These are phyloP conservation scores for Orestias chungarensis DNA, from an alignment of 2,797 vertebrate genomes.

Conservation along the genomic window DNA sequence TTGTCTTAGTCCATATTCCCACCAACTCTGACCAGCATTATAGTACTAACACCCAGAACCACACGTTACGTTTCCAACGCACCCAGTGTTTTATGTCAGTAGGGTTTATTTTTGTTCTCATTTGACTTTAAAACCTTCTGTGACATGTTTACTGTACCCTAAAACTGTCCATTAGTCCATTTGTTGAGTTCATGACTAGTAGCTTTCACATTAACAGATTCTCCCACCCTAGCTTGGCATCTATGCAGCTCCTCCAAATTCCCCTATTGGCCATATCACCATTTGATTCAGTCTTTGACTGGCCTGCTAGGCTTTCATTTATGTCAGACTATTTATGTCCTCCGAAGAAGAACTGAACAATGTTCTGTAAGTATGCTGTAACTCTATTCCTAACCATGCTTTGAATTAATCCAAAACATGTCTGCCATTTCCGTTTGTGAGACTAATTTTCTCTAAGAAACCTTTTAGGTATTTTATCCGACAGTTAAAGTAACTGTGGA, in stretches of 20 bases:
- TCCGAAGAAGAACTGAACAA: neutral
- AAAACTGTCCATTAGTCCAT: neutral
- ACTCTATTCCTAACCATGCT: neutral
- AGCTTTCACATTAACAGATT: neutral
- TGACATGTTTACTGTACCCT: too few species aligned
- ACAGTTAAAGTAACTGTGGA: neutral
- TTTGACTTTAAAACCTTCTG: too few species aligned
- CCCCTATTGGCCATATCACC: neutral
- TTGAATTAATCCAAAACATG: neutral
- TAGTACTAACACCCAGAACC: too few species aligned
- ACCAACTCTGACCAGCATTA: too few species aligned
- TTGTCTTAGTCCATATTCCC: too few species aligned
- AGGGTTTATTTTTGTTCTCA: too few species aligned
- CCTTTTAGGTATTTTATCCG: neutral
- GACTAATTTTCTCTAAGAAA: neutral
- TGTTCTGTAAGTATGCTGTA: neutral
- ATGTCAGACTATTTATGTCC: neutral
- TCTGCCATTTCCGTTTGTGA: neutral
- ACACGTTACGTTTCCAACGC: too few species aligned
- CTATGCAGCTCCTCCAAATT: neutral
- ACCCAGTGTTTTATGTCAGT: too few species aligned
- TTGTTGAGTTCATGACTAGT: neutral
- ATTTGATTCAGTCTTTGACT: neutral
- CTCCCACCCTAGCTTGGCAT: neutral
- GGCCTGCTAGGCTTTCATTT: neutral